Evolutionary conservation across 2,797 vertebrate species (phyloP).

Genomic region (Limosa lapponica): DNA sequence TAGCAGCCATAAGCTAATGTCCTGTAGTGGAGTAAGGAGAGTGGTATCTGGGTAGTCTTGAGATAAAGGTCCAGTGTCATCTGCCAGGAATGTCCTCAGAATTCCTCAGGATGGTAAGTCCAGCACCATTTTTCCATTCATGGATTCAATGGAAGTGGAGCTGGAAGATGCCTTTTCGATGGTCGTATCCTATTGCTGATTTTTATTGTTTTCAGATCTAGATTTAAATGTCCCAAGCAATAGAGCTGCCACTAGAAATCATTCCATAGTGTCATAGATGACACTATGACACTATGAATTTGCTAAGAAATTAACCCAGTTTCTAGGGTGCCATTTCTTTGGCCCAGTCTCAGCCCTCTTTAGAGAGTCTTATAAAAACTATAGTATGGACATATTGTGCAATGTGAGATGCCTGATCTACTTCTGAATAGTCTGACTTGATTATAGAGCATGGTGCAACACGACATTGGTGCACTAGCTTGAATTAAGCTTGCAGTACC

Average conservation of each 20-base stretch:
- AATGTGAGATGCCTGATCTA: background rate
- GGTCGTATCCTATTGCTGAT: background rate
- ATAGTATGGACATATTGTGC: fast-evolving
- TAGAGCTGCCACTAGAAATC: background rate
- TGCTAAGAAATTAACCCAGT: background rate
- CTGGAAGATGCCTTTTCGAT: background rate
- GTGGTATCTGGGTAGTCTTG: background rate
- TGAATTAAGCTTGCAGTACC: background rate
- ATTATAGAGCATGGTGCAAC: background rate
- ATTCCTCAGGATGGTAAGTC: background rate
- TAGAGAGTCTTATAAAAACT: background rate
- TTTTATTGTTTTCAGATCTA: background rate
- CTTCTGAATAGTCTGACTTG: background rate
- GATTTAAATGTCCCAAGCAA: background rate
- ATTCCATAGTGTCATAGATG: background rate
- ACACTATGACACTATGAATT: no score
- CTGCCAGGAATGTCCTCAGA: background rate
- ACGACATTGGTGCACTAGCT: background rate
- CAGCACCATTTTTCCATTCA: background rate
- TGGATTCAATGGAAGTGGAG: background rate
- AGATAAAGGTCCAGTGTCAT: background rate
- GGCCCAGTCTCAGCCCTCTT: background rate
- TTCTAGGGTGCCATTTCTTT: background rate
- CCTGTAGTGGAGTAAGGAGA: background rate
- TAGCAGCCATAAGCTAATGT: background rate